phyloP scores from a whole-genome alignment of 2,888 invertebrate genomes.

The Drosophila glabriapex region DNA sequence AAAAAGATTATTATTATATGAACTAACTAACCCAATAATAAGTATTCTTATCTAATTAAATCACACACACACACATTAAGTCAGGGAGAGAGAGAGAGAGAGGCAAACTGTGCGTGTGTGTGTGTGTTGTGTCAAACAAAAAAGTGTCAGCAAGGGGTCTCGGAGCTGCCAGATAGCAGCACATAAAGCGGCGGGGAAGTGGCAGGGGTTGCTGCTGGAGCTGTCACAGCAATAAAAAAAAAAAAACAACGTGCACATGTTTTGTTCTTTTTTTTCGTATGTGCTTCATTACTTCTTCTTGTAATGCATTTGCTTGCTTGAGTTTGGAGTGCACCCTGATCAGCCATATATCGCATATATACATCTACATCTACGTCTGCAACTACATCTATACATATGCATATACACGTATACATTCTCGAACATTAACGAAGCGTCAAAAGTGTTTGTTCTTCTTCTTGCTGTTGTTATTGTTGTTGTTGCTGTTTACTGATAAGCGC shows the following conservation, averaged over 20 bases:
- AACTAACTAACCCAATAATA: conserved; percentile 81
- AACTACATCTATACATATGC: conserved; percentile 4
- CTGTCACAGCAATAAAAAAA: conserved; percentile 17
- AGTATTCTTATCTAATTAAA: conserved; percentile 79
- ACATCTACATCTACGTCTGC: not conserved
- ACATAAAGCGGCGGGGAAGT: conserved; percentile 33
- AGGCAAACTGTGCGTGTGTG: conserved; percentile 12
- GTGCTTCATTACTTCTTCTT: conserved; percentile 19
- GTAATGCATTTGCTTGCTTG: conserved; percentile 31
- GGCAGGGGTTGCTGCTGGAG: not conserved
- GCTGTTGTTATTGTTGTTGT: conserved; percentile 15
- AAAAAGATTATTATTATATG: conserved; percentile 70
- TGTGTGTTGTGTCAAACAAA: conserved; percentile 42
- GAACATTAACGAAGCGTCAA: conserved; percentile 13
- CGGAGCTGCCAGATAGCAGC: conserved; percentile 44
- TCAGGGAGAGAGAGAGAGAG: not conserved
- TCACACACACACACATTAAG: conserved; percentile 42
- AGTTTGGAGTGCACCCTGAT: conserved; percentile 23
- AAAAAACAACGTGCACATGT: conserved; percentile 37
- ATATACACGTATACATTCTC: not conserved
- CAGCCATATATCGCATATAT: conserved; percentile 16
- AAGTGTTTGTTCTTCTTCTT: conserved; percentile 9
- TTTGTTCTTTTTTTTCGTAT: conserved; percentile 4
- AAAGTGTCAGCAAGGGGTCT: conserved; percentile 69
- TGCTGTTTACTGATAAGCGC: conserved; percentile 49